phyloP scores from a whole-genome alignment of 2,113 vertebrate species.

The Plectropomus leopardus region DNA sequence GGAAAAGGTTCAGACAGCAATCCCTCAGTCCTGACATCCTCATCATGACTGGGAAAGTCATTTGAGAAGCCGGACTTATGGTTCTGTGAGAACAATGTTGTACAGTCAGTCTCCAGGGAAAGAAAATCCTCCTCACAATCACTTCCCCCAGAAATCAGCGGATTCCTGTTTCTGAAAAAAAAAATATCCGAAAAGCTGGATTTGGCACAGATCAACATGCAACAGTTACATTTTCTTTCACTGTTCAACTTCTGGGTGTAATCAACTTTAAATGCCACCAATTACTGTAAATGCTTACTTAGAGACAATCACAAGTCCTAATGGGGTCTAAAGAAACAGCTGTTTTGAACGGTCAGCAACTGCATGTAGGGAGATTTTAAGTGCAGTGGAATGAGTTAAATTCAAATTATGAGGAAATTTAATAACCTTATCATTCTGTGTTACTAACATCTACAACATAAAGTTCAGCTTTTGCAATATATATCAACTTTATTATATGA shows the following conservation, averaged over 20 bases:
- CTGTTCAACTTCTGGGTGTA: slow-evolving; percentile 18
- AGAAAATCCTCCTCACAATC: slow-evolving; percentile 32
- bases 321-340: background rate
- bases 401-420: background rate
- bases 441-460: background rate
- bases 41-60: slow-evolving; percentile 67
- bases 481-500: too few species aligned
- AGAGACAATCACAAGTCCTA: slow-evolving; percentile 10
- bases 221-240: slow-evolving; percentile 12
- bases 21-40: slow-evolving; percentile 55
- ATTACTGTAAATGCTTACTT: slow-evolving; percentile 40
- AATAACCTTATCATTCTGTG: background rate
- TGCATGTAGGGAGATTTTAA: background rate
- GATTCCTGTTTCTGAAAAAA: slow-evolving; percentile 8
- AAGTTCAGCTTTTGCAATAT: background rate
- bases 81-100: slow-evolving; percentile 56
- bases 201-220: slow-evolving; percentile 5
- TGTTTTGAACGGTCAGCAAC: background rate
- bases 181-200: slow-evolving; percentile 1
- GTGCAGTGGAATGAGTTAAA: background rate
- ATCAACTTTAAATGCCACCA: slow-evolving; percentile 38
- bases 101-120: slow-evolving; percentile 37
- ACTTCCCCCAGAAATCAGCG: slow-evolving; percentile 26
- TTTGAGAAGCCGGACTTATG: slow-evolving; percentile 45
- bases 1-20: slow-evolving; percentile 58